Base-by-base conservation (phyloP, 2,113 vertebrate species). In the Athene noctua region DNA sequence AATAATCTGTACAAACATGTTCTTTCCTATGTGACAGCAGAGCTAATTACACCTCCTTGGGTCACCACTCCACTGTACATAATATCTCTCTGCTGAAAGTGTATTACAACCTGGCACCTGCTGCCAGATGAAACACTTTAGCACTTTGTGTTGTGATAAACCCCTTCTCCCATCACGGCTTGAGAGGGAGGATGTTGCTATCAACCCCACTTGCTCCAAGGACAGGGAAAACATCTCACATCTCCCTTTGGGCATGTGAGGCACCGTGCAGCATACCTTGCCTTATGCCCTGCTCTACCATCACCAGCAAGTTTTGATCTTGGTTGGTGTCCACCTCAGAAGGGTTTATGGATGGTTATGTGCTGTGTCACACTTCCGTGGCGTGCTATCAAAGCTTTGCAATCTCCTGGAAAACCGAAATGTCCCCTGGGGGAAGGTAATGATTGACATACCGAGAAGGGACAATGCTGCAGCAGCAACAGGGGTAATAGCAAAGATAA, bases 21-120 rank as follows among this genome's bases (percentile, higher is more conserved):
- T 92, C 92, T 52, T 91, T 94, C 67, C 80, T 79, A 49, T 84
- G 59, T 92, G 92, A 87, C 42, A 81, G 94, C 73, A 61, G 58
- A 84, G 68, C 46, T 97, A 97, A 97, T 97, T 95, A 80, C 73
- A 87, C 86, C 57, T 97, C 72, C 75, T 81, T 88, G 65, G 95
- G 95, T 95, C 86, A 93, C 55, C 25, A 5, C 66, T 86, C 70
- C 44, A n/a, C 86, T 94, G 96, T 94, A 86, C 82, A 75, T 51
- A 75, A 63, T 58, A 67, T 47, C 70, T 75, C 65, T 68, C 36
- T 82, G 44, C 78, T 8, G 3, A 58, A 95, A 94, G 51, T 13
- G 36, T 78, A n/a, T 61, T 77, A n/a, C 80, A 57, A 61, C 77
- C 71, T 77, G 58, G 20, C 68, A 75, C 20, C 5, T 15, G 7